Evolutionary conservation across 2,888 invertebrate genomes (phyloP).

Genomic region (Tineola bisselliella): DNA sequence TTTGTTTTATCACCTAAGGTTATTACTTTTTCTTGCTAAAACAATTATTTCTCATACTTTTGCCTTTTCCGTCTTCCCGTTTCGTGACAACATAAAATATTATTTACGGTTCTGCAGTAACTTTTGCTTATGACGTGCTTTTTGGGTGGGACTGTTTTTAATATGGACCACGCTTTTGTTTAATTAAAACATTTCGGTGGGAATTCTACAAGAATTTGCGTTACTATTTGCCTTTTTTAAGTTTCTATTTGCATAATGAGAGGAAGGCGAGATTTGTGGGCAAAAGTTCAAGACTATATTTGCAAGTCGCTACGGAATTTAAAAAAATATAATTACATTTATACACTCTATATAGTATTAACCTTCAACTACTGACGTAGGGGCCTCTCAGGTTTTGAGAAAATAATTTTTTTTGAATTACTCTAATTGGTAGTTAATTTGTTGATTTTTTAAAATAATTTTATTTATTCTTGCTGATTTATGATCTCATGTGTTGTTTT

Average conservation of each 20-base stretch:
- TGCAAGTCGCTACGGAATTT: no score
- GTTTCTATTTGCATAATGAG: not conserved
- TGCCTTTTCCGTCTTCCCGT: not conserved
- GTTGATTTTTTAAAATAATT: no score
- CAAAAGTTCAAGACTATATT: no score
- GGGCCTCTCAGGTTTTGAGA: no score
- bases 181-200: not conserved
- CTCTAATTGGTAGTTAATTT: no score
- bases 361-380: no score
- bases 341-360: no score
- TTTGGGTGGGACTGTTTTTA: conserved; percentile 7
- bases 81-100: conserved; percentile 20
- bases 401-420: no score
- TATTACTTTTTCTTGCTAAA: conserved; percentile 14
- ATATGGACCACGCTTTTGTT: conserved; percentile 5
- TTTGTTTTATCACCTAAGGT: conserved; percentile 11
- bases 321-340: no score
- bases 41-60: conserved; percentile 15
- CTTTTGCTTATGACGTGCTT: conserved; percentile 11
- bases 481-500: no score
- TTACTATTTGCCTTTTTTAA: not conserved
- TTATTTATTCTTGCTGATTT: no score
- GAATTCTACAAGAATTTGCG: not conserved
- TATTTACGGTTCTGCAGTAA: conserved; percentile 20
- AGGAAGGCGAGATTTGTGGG: no score